Percentiles rank a stretch among this genome's conserved stretches.
phyloP scores from a whole-genome alignment of 2,113 vertebrate species.

The Tragelaphus scriptus region DNA sequence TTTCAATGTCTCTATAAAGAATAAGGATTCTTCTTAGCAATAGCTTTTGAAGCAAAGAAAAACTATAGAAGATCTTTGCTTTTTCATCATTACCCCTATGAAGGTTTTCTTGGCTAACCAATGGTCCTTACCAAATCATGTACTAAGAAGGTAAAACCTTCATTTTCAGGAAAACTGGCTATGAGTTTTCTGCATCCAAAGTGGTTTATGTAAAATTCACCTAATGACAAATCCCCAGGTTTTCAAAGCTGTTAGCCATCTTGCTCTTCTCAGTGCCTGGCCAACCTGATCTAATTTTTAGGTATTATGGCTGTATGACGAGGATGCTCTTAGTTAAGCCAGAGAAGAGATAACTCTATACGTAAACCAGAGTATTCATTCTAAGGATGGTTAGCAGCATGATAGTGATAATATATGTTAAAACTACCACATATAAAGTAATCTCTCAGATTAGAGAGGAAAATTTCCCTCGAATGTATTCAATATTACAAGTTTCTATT shows the following conservation, averaged over 20 bases:
- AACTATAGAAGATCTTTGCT: neutral
- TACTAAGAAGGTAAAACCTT: neutral
- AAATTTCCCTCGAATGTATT: neutral
- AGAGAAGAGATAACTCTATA: neutral
- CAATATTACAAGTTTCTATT: neutral
- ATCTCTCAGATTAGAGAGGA: neutral
- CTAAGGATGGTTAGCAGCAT: neutral
- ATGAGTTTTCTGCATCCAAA: neutral
- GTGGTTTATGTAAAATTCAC: neutral
- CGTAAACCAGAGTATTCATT: neutral
- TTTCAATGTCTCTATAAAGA: neutral
- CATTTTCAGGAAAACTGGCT: neutral
- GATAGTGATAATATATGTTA: neutral
- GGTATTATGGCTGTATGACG: neutral
- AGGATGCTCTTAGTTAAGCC: neutral
- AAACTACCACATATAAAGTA: neutral
- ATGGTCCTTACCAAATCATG: neutral
- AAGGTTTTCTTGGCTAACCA: neutral
- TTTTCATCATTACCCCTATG: neutral
- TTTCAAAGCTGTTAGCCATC: neutral
- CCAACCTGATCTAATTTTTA: neutral
- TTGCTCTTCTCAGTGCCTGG: neutral
- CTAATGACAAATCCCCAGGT: neutral
- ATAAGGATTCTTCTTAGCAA: neutral
- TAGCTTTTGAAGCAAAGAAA: neutral